Base-by-base conservation (phyloP, 2,888 invertebrate species). In the Orgyia antiqua region DNA sequence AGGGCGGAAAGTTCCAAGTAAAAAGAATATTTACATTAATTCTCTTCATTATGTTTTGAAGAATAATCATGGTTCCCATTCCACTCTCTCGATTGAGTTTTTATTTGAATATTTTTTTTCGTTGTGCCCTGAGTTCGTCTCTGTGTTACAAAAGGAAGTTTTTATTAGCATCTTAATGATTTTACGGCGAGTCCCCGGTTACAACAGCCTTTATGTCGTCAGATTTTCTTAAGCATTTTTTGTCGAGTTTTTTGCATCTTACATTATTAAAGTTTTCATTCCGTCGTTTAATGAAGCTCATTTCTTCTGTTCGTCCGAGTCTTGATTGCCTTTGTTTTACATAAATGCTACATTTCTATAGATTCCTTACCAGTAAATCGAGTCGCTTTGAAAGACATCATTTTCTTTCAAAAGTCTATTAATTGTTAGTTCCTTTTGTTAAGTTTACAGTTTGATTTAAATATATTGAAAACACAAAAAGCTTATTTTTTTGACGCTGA, bases 101-200 rank as follows among this genome's bases (percentile, higher is more conserved):
- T 87, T 86, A 86, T 87, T 87, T 86, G 87, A 87, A 83, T 84
- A 83, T 83, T 83, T 83, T 75, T 79, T 76, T 64, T 58, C 62
- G 56, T 43, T 66, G 65, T 61, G 68, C 67, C 66, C 68, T 50
- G 67, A 76, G 79, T 82, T 76, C 78, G 76, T 74, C 78, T 75
- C 79, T 73, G 78, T 62, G 72, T 70, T 68, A 84, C 84, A 84
- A 84, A 84, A 86, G 86, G 82, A 87, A 86, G 87, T 86, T 87
- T 87, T 87, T 87, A 87, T 87, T 87, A 87, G 87, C 87, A 87
- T 87, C 87, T 87, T 87, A 87, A 87, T 87, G 87, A 87, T 87
- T 87, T 87, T 87, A 87, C 87, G 86, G 83, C 78, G 74, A 74
- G 78, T 78, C 82, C 80, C 82, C 77, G 76, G 82, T 86, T 86